Evolutionary conservation across 2,113 vertebrate species (phyloP), one percentile per base, ranked within the genome.

Genomic region (Lathamus discolor): DNA sequence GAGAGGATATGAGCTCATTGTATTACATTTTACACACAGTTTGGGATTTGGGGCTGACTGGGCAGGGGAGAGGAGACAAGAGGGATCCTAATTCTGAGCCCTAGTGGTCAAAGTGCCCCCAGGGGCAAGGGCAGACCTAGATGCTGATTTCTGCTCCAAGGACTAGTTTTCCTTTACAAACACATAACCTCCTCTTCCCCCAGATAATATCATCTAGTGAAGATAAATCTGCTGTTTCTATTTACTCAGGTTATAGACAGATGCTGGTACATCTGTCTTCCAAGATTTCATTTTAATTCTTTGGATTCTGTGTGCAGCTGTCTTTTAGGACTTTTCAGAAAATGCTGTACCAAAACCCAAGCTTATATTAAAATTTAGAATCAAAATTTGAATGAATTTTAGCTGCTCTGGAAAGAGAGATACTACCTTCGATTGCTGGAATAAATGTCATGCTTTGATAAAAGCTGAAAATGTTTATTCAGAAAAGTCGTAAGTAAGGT

Each of bases 91-190:
- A 37, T 69, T 94, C 25, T 88, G 41, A 73, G 46, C 11, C 14
- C 11, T 10, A 8, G 4, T 61, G 16, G 3, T 13, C 37, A 55
- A 25, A 61, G 44, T 61, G 9, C 17, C 83, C 0, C 0, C 35
- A 77, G 22, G 31, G 13, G 4, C 23, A 44, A 88, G 22, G 24
- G 13, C 62, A 90, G 44, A 88, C 37, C 52, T 83, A 52, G 67
- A 17, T 83, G 55, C 31, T 44, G 22, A 86, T 86, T 90, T 74
- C 68, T 86, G 54, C n/a, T 92, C 39, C 33, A 44, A 80, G 54
- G 52, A 41, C 17, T 31, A 54, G 51, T 90, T 69, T 88, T 48
- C 4, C 54, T 66, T 66, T 83, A 28, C 19, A 86, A 94, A 66
- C 13, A 66, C 11, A 35, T 24, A 31, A 51, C 23, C 14, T 82